These are phyloP conservation scores for Heliocidaris erythrogramma DNA, from an alignment of 35 echinoderm and acorn worm species.

Conservation along the genomic window DNA sequence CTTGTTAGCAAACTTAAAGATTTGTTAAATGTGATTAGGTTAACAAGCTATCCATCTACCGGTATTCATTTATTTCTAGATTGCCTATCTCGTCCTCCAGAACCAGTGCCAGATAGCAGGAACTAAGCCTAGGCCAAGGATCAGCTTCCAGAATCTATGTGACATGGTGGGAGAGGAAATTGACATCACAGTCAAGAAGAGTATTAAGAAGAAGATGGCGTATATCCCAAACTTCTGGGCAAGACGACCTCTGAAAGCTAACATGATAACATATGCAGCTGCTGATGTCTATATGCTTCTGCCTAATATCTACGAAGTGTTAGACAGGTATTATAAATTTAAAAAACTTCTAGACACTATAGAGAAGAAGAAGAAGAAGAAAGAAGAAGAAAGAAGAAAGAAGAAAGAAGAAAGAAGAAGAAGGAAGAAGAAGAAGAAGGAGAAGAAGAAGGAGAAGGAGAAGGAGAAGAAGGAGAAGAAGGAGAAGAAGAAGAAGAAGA, in stretches of 20 bases:
- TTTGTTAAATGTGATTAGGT: too few relatives aligned
- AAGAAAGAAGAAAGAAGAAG: too few relatives aligned
- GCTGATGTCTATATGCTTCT: conserved; percentile 7
- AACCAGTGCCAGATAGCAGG: conserved; percentile 14
- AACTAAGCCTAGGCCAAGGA: not conserved
- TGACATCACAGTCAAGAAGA: not conserved
- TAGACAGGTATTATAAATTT: not conserved
- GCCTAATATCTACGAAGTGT: not conserved
- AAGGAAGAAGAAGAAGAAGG: too few relatives aligned
- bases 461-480: too few relatives aligned
- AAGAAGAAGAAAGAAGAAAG: too few relatives aligned
- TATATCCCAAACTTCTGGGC: conserved; percentile 5
- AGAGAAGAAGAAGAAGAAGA: not conserved
- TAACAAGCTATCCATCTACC: too few relatives aligned
- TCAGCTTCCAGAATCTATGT: conserved; percentile 21
- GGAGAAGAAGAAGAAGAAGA: too few relatives aligned
- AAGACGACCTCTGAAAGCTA: not conserved
- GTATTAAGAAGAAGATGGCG: not conserved
- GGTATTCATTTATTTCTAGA: not conserved
- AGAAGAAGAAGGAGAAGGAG: too few relatives aligned
- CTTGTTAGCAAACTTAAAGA: too few relatives aligned
- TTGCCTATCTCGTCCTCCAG: conserved; percentile 4
- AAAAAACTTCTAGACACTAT: not conserved
- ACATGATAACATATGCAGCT: conserved; percentile 28
- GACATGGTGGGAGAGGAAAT: not conserved